These are phyloP conservation scores for Typhlichthys subterraneus DNA, from an alignment of 2,797 vertebrate genomes.

Conservation along the genomic window DNA sequence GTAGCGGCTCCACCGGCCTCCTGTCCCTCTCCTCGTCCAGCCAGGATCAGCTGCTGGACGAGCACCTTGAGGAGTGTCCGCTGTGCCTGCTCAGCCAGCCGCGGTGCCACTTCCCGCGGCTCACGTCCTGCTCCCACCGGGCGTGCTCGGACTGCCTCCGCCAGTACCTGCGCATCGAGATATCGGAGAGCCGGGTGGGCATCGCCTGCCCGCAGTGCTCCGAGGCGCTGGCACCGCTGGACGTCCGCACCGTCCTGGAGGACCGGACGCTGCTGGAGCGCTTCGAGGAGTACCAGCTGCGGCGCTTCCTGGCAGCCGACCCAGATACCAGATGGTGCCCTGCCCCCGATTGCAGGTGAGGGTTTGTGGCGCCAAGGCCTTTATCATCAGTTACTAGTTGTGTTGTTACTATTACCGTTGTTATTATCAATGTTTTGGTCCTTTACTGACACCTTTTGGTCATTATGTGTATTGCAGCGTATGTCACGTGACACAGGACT, in stretches of 20 bases:
- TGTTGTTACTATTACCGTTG: neutral
- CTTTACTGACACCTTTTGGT: too few relatives aligned
- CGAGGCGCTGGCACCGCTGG: slow-evolving; percentile 66
- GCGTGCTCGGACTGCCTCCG: slow-evolving; percentile 82
- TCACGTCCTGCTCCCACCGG: slow-evolving; percentile 81
- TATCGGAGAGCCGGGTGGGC: slow-evolving; percentile 83
- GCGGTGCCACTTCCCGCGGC: slow-evolving; percentile 78
- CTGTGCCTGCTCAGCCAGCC: slow-evolving; percentile 88
- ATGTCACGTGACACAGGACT: too few relatives aligned
- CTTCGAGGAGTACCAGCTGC: slow-evolving; percentile 85
- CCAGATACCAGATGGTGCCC: slow-evolving; percentile 88
- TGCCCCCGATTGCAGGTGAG: slow-evolving; percentile 86
- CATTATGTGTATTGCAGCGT: too few relatives aligned
- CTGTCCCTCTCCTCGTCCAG: slow-evolving; percentile 76
- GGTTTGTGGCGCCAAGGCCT: neutral
- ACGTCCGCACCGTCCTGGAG: slow-evolving; percentile 80
- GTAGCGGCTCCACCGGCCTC: slow-evolving; percentile 68
- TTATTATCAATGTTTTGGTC: neutral
- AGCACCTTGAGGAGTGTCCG: slow-evolving; percentile 85
- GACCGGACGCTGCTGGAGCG: slow-evolving; percentile 80
- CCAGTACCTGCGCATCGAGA: slow-evolving; percentile 82
- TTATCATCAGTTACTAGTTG: neutral
- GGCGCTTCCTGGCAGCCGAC: slow-evolving; percentile 82
- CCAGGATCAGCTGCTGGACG: slow-evolving; percentile 76
- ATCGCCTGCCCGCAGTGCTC: slow-evolving; percentile 86